Conservation (phyloP, 2,797 vertebrate genomes). For the Acanthiza pusilla region DNA sequence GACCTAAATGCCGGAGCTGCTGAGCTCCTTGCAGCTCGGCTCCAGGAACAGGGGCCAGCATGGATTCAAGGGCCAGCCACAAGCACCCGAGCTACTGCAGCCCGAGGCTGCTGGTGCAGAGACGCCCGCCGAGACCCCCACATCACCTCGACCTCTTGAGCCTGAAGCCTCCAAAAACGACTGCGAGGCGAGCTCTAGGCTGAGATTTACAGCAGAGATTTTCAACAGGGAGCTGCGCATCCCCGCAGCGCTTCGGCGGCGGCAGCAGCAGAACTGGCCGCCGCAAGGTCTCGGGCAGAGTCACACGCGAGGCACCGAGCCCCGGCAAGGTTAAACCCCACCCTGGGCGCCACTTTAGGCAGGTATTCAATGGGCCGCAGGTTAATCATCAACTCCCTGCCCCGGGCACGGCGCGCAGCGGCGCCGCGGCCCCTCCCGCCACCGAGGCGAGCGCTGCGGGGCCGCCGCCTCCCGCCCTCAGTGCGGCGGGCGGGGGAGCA, state of each 20-base stretch:
- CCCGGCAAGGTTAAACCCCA: not conserved
- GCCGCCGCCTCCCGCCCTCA: too few species aligned
- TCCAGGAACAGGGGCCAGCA: not conserved
- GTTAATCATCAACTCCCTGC: not conserved
- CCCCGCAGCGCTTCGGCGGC: not conserved
- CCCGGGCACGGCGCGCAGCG: not conserved
- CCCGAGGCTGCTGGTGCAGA: too few species aligned
- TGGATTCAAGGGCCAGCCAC: not conserved
- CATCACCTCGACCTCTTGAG: not conserved
- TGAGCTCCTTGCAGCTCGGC: not conserved
- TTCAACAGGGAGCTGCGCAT: not conserved
- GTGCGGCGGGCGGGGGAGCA: not conserved
- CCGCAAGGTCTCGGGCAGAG: not conserved
- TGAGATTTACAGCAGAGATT: not conserved
- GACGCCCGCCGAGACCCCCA: not conserved
- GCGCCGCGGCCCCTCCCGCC: not conserved
- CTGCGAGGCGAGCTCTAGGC: not conserved
- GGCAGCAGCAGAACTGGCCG: not conserved
- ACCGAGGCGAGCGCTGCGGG: not conserved
- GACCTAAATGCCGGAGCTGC: slow-evolving; percentile 16
- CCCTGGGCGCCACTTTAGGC: not conserved
- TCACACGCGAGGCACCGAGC: not conserved
- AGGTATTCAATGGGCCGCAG: not conserved
- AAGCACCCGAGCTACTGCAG: not conserved
- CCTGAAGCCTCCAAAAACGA: not conserved